Evolutionary conservation across 1,140 invertebrate species (phyloP), one percentile per base, ranked within the genome.

Genomic region (Calliphora vicina): DNA sequence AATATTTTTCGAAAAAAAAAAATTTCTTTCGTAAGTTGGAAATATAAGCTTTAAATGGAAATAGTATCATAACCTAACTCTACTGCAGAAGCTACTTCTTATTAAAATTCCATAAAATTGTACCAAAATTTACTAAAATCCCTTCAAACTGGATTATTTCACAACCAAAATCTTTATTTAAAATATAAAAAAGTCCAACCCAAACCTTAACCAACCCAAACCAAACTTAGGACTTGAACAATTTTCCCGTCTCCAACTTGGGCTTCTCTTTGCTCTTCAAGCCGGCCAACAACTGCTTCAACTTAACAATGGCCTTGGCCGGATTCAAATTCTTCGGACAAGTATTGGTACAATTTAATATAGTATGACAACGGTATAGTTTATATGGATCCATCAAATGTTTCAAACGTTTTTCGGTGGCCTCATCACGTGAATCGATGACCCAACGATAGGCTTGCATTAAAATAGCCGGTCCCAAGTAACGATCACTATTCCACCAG

Each of bases 301-400:
- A 95, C 91, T 99, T 95, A 20, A 97, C 96, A 88, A 99, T 98
- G 8, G 98, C 98, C 90, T 93, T 93, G 4, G 97, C 98, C 42
- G 98, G 98, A 92, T 99, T 99, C 82, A 99, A 91, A 50, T 97
- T 96, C 94, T 99, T 99, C 1, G 98, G 98, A 91, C 98, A 99
- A n/a, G 97, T 98, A 86, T 95, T 94, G 0, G 97, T 98, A 91
- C 98, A 99, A 91, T 99, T 99, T 95, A 99, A 97, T 89, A 99
- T 99, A 35, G 86, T 87, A 89, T 99, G 98, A 90, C 98, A 99
- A 85, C 97, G 94, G 91, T 96, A 99, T 0, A 99, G 94, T 23
- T 96, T 97, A 91, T 95, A 99, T 2, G 96, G 95, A 91, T 99
- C 97, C 82, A 94, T 93, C 83, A 99, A 91, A 85, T 94, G 94